phyloP scores from a whole-genome alignment of 2,113 vertebrate species.

The Pogona vitticeps region DNA sequence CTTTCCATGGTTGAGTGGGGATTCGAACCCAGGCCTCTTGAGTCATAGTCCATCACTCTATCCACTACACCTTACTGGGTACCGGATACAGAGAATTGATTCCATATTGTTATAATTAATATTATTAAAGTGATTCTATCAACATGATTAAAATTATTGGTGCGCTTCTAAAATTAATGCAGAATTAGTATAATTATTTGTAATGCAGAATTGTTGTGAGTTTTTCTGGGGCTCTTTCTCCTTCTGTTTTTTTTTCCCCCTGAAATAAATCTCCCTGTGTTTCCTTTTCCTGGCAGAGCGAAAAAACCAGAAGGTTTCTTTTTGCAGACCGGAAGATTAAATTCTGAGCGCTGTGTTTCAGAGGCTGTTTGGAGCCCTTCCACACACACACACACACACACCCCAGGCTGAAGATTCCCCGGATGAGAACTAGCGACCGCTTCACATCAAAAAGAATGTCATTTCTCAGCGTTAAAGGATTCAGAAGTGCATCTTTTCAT shows the following conservation, averaged over 20 bases:
- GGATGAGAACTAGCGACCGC: background rate
- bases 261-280: conserved; percentile 1
- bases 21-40: too few species aligned
- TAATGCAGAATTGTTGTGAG: background rate
- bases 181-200: too few species aligned
- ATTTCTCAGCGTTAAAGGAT: accelerated
- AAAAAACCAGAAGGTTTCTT: conserved; percentile 81
- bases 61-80: too few species aligned
- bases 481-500: too few species aligned
- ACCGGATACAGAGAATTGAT: too few species aligned
- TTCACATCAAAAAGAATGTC: background rate
- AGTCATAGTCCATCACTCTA: too few species aligned
- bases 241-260: background rate
- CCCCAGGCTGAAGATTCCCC: background rate
- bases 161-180: too few species aligned
- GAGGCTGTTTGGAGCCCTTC: background rate
- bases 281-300: conserved; percentile 70
- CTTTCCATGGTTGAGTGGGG: too few species aligned
- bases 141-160: too few species aligned
- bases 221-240: background rate
- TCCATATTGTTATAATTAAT: too few species aligned
- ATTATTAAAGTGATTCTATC: too few species aligned
- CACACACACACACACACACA: too few species aligned
- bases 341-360: conserved; percentile 36
- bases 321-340: conserved; percentile 78